These are phyloP conservation scores for rabbit (Oryctolagus cuniculus) DNA, from an alignment of 2,113 vertebrate species.

Conservation along the genomic window mOryCun1.1 NC_091438.1:90249501-90250000, in stretches of 20 bases:
- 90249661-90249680: background rate
- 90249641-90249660: constrained; percentile 54
- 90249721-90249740: constrained; percentile 7
- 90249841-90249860: background rate
- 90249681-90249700: background rate
- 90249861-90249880: background rate
- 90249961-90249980: background rate
- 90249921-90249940: background rate
- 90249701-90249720: constrained; percentile 35
- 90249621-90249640: background rate
- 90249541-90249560: no score
- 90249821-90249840: constrained; percentile 15
- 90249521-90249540: no score
- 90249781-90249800: background rate
- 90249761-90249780: background rate
- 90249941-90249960: background rate
- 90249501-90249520: no score
- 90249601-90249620: background rate
- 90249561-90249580: no score
- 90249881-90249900: background rate
- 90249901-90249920: background rate
- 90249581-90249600: no score
- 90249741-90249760: background rate
- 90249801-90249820: background rate
- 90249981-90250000: background rate